Percentiles rank a stretch among this genome's conserved stretches.
These are phyloP conservation scores for Lamellibrachia satsuma DNA, from an alignment of 2,888 invertebrate genomes.

Conservation along the genomic window DNA sequence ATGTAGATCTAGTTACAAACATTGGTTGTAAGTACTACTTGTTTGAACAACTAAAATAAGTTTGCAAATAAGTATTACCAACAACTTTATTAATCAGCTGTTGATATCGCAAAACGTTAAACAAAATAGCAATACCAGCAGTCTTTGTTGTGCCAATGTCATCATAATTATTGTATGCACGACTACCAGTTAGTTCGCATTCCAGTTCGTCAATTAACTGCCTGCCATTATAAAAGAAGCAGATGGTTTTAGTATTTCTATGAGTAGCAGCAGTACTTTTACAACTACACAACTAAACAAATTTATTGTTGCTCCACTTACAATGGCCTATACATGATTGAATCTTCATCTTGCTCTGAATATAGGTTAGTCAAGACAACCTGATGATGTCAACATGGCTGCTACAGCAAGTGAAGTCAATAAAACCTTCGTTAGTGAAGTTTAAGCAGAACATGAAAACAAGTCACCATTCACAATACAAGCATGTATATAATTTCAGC, in stretches of 20 bases:
- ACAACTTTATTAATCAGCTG: conserved; percentile 2
- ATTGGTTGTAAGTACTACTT: neutral
- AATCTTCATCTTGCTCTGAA: neutral
- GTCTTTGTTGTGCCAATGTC: neutral
- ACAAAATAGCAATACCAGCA: neutral
- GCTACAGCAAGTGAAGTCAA: neutral
- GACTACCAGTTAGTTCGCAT: neutral
- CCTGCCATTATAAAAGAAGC: neutral
- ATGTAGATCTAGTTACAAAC: too few species aligned
- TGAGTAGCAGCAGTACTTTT: neutral
- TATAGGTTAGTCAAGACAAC: neutral
- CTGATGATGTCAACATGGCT: neutral
- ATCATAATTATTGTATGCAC: neutral
- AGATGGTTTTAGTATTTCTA: neutral
- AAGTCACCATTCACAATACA: neutral
- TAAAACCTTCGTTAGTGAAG: neutral
- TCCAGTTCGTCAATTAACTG: neutral
- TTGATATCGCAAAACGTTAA: neutral
- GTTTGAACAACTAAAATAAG: neutral
- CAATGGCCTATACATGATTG: neutral
- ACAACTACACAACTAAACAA: neutral
- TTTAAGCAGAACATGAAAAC: neutral
- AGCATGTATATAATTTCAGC: neutral
- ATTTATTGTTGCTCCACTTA: neutral
- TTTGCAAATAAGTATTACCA: neutral